Evolutionary conservation across 2,888 invertebrate genomes (phyloP).

Genomic region (Dynastes hyllus): DNA sequence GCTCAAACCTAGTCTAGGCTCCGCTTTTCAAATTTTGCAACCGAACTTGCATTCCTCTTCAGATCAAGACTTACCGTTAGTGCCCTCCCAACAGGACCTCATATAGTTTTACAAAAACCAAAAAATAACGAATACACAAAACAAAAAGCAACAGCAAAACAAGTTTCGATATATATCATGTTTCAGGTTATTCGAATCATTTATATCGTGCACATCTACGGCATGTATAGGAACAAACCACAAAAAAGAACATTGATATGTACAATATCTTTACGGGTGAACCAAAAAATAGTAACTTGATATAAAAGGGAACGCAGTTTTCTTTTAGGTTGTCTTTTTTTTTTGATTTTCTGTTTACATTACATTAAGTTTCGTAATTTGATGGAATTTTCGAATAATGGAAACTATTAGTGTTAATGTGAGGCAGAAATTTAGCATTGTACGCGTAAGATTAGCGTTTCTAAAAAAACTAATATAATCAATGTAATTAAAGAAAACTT

Average conservation of each 20-base stretch:
- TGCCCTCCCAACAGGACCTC: slow-evolving; percentile 64
- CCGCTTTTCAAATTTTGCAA: slow-evolving; percentile 85
- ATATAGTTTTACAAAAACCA: slow-evolving; percentile 54
- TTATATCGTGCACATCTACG: slow-evolving; percentile 42
- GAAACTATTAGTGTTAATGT: slow-evolving; percentile 15
- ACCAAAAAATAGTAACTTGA: slow-evolving; percentile 46
- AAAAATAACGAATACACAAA: slow-evolving; percentile 39
- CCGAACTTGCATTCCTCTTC: slow-evolving; percentile 62
- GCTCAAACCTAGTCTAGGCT: slow-evolving; percentile 85
- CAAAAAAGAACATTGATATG: slow-evolving; percentile 41
- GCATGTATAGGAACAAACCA: slow-evolving; percentile 38
- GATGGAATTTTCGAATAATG: neutral
- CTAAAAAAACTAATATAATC: neutral
- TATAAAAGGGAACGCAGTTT: slow-evolving; percentile 28
- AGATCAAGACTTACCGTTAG: slow-evolving; percentile 64
- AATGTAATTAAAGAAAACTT: slow-evolving; percentile 9
- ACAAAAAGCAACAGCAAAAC: slow-evolving; percentile 46
- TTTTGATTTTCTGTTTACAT: slow-evolving; percentile 4
- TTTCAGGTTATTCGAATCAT: slow-evolving; percentile 47
- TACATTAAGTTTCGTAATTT: neutral
- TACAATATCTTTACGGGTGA: slow-evolving; percentile 48
- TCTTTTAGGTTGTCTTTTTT: neutral
- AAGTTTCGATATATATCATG: slow-evolving; percentile 47
- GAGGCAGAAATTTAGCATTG: slow-evolving; percentile 13
- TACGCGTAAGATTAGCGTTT: neutral